Evolutionary conservation across 1,140 invertebrate species (phyloP).

Genomic region (Cydia amplana): DNA sequence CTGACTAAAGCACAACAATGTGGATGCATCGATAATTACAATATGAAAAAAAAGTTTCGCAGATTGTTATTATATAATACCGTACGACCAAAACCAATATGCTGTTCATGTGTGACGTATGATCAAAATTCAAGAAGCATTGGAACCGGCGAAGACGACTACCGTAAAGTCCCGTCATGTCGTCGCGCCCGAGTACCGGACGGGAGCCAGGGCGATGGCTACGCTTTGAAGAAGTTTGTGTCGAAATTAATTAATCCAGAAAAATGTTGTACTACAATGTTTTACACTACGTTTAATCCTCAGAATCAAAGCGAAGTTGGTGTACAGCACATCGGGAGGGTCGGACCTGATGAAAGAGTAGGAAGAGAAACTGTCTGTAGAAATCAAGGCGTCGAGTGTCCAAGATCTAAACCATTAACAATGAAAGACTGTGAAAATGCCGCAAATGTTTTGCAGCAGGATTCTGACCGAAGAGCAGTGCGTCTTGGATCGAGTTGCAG

Average conservation of each 20-base stretch:
- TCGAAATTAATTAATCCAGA: background rate
- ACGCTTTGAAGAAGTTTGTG: background rate
- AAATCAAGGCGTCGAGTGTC: constrained; percentile 3
- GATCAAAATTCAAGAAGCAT: background rate
- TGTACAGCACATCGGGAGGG: background rate
- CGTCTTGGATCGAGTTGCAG: background rate
- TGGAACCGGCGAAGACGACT: background rate
- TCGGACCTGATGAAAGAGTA: background rate
- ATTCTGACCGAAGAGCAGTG: background rate
- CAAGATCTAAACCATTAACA: background rate
- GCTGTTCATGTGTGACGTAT: background rate
- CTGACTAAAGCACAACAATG: background rate
- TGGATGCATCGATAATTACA: background rate
- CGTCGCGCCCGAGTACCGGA: background rate
- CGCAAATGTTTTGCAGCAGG: background rate
- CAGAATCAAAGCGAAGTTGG: background rate
- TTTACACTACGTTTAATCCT: background rate
- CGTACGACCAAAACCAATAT: background rate
- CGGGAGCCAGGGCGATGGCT: background rate
- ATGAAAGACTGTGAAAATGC: background rate
- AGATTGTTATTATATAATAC: constrained; percentile 3
- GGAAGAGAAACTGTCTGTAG: background rate
- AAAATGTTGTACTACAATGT: background rate
- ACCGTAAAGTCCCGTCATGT: background rate
- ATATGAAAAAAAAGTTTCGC: background rate